A percentile compares a stretch with the other conserved stretches of the same genome.
Evolutionary conservation across 2,888 invertebrate species (phyloP).

Genomic region (Rhamnusium bicolor): DNA sequence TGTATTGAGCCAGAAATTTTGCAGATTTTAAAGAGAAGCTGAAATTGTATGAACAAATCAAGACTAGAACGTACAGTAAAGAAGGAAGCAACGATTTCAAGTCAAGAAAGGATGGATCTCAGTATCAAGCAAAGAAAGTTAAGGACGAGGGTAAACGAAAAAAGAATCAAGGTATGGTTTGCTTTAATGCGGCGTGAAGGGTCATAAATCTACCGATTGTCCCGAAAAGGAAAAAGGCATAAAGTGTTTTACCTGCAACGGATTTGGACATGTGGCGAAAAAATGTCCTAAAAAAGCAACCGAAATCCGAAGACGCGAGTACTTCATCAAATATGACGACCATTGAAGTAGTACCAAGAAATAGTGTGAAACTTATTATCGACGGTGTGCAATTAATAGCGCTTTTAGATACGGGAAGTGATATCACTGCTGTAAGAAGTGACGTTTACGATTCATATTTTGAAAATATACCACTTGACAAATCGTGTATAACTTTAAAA

Average conservation of each 20-base stretch:
- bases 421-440: conserved; percentile 34
- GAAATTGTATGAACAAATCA: conserved; percentile 26
- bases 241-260: conserved; percentile 6
- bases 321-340: neutral
- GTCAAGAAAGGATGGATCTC: neutral
- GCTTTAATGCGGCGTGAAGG: neutral
- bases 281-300: conserved; percentile 12
- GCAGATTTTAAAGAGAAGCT: conserved; percentile 42
- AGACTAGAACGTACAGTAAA: neutral
- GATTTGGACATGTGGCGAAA: neutral
- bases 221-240: neutral
- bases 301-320: neutral
- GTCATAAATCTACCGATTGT: neutral
- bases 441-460: conserved; percentile 36
- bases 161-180: neutral
- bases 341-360: conserved; percentile 4
- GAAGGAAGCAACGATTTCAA: neutral
- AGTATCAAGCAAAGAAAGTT: neutral
- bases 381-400: conserved; percentile 14
- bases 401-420: conserved; percentile 44
- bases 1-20: conserved; percentile 51
- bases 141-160: neutral
- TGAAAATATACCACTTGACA: conserved; percentile 2
- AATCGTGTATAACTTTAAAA: neutral
- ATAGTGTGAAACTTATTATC: conserved; percentile 20